phyloP scores from a whole-genome alignment of 2,113 vertebrate species.

The Astur gentilis region DNA sequence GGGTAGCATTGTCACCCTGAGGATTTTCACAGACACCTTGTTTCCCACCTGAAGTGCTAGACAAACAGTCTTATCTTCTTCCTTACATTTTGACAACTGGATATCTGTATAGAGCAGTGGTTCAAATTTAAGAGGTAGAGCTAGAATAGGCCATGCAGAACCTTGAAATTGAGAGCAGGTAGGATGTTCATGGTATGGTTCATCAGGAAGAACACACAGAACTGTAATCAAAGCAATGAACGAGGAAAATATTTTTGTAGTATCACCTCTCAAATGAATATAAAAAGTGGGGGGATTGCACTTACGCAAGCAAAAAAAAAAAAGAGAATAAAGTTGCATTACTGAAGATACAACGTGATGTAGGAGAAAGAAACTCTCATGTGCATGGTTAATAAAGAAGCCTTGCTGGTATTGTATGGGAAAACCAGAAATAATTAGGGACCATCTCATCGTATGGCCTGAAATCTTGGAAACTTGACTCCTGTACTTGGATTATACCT shows the following conservation, averaged over 20 bases:
- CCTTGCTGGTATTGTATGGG: neutral
- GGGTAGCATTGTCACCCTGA: neutral
- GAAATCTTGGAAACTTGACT: neutral
- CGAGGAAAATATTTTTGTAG: neutral
- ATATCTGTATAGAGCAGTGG: neutral
- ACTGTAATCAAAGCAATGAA: neutral
- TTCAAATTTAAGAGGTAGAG: neutral
- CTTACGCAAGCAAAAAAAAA: neutral
- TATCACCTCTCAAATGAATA: neutral
- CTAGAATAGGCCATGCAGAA: neutral
- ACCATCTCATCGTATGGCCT: neutral
- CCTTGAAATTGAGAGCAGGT: neutral
- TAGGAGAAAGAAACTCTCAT: neutral
- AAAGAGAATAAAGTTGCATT: neutral
- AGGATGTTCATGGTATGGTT: neutral
- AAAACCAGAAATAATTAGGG: neutral
- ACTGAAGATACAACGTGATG: neutral
- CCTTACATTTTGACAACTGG: neutral
- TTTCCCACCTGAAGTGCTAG: neutral
- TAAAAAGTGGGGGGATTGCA: neutral
- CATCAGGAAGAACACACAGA: neutral
- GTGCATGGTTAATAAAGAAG: neutral
- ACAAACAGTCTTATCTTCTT: neutral
- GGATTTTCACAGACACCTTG: neutral
- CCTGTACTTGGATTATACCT: neutral